Evolutionary conservation across 2,797 vertebrate genomes (phyloP).

Genomic region (Lagocephalus sceleratus): DNA sequence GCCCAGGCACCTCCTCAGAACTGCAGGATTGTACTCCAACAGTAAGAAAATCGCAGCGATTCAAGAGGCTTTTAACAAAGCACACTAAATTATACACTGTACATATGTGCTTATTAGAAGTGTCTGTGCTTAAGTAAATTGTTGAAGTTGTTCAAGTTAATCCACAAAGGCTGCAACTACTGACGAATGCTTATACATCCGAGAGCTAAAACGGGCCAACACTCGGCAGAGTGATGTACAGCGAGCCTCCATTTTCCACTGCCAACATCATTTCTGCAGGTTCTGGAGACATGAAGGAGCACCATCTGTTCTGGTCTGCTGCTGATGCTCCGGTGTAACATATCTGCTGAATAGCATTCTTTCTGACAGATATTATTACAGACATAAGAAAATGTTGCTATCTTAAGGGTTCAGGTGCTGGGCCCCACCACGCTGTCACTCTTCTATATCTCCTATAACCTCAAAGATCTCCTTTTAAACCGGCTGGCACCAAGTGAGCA

Average conservation of each 20-base stretch:
- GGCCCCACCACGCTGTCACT: constrained; percentile 11
- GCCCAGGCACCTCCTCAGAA: no score
- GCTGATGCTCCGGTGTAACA: not conserved
- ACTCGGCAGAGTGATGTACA: not conserved
- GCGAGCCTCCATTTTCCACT: no score
- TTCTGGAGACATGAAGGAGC: no score
- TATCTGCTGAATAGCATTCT: constrained; percentile 11
- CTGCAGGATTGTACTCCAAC: no score
- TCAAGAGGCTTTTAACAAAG: no score
- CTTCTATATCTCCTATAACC: constrained; percentile 8
- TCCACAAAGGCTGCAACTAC: not conserved
- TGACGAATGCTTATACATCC: not conserved
- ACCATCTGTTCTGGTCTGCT: no score
- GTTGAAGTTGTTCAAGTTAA: not conserved
- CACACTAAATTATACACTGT: no score
- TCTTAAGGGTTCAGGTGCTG: constrained; percentile 15
- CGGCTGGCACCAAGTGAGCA: constrained; percentile 16
- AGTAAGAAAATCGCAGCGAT: no score
- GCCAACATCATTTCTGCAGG: no score
- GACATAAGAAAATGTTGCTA: constrained; percentile 1
- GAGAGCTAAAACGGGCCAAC: not conserved
- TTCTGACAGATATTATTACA: constrained; percentile 3
- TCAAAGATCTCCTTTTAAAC: constrained; percentile 25
- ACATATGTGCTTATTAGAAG: no score
- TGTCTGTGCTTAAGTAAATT: no score